Conservation (phyloP, 30 jellyfish, hydroid and myxozoan genomes). For the Clytia hemisphaerica region DNA sequence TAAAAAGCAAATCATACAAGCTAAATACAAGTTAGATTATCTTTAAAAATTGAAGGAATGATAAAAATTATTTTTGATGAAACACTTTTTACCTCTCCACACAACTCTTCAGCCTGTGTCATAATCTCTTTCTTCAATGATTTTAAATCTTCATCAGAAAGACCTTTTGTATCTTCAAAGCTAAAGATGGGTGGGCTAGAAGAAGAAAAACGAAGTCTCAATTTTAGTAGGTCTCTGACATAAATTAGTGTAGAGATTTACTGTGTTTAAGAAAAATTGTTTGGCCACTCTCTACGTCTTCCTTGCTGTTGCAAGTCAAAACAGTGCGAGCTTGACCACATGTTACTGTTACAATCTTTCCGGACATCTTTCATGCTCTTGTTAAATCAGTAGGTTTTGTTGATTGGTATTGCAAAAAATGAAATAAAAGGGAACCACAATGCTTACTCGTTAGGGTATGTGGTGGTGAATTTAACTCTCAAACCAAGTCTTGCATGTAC, state of each 20-base stretch:
- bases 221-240: neutral
- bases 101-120: constrained; percentile 44
- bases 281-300: no score
- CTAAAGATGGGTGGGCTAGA: constrained; percentile 80
- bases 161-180: constrained; percentile 74
- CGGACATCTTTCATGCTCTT: no score
- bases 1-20: no score
- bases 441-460: constrained; percentile 81
- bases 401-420: no score
- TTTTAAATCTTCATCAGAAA: constrained; percentile 54
- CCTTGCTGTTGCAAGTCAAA: no score
- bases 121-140: constrained; percentile 43
- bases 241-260: no score
- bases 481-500: constrained; percentile 82
- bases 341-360: no score
- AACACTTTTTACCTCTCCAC: constrained; percentile 61
- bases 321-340: no score
- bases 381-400: no score
- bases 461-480: constrained; percentile 62
- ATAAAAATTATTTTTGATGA: neutral
- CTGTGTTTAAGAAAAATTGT: no score
- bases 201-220: neutral
- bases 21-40: no score
- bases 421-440: neutral
- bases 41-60: no score